phyloP scores from a whole-genome alignment of 2,113 vertebrate species.

The Paramisgurnus dabryanus region DNA sequence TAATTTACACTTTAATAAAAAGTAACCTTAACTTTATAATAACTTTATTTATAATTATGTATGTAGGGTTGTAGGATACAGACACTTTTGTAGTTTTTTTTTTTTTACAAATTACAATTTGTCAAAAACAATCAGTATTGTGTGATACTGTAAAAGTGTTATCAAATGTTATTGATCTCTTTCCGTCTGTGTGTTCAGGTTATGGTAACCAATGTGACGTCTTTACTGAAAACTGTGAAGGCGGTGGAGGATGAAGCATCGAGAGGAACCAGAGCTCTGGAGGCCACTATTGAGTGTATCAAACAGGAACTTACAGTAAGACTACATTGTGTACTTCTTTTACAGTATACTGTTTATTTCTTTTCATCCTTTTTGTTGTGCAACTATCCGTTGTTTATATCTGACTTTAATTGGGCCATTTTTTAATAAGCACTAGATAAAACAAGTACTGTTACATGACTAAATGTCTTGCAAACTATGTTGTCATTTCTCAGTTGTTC shows the following conservation, averaged over 20 bases:
- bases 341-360: not conserved
- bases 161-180: not conserved
- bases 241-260: conserved; percentile 98
- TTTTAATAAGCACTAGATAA: not conserved
- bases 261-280: conserved; percentile 92
- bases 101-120: too few species aligned
- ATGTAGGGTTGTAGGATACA: not conserved
- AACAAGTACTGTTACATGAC: not conserved
- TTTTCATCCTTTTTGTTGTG: not conserved
- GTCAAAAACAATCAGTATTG: too few species aligned
- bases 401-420: not conserved
- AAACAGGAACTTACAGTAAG: conserved; percentile 94
- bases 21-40: not conserved
- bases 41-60: not conserved
- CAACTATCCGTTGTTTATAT: not conserved
- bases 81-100: too few species aligned
- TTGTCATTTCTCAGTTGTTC: conserved; percentile 78
- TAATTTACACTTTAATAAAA: not conserved
- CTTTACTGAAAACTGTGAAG: conserved; percentile 97
- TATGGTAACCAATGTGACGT: conserved; percentile 98
- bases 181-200: conserved; percentile 74
- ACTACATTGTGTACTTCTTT: not conserved
- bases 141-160: too few species aligned
- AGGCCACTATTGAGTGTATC: conserved; percentile 96
- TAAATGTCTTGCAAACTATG: too few species aligned